Evolutionary conservation across 1,140 invertebrate species (phyloP), one percentile per base, ranked within the genome.

Genomic region (Drosophila ohnishii): DNA sequence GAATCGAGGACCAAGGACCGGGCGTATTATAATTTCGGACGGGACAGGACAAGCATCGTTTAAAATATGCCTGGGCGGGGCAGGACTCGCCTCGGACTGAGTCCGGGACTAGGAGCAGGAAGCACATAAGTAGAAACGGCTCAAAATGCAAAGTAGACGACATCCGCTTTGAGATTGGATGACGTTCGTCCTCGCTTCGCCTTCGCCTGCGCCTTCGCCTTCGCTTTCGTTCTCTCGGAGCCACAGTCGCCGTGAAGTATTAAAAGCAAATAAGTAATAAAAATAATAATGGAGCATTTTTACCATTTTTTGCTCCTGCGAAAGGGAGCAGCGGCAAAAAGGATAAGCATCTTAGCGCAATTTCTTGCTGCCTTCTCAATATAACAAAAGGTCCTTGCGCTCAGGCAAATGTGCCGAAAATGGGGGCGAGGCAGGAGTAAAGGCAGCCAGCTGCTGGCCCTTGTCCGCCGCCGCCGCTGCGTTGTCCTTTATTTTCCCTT

Each of bases 221-320:
- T 76, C 48, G 50, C 34, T 50, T 10, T 69, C 44, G 45, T 72
- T 51, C 51, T 37, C 34, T 37, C 19, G 51, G 37, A 59, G 45
- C 65, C 42, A 65, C 55, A 48, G 74, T 73, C 85, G 57, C 84
- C 74, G 85, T 85, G 75, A 78, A 86, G 85, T 91, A 91, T 91
- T 91, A 91, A 91, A 91, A 91, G 90, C 90, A 91, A 91, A 91
- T 91, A 91, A 90, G 90, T 91, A 90, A 91, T 91, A 91, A 91
- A 90, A 91, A 91, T 91, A 91, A 91, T 91, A 91, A 91, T 90
- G 90, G 86, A 77, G 85, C 79, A 85, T 91, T 90, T 90, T 90
- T 89, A 85, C 86, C 86, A 87, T 87, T 87, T 88, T 84, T 87
- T 77, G 84, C 80, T 47, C 60, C 83, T 70, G 58, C 73, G 66